Conservation (phyloP, 2,797 vertebrate species). For the Toxotes lorentzi region DNA sequence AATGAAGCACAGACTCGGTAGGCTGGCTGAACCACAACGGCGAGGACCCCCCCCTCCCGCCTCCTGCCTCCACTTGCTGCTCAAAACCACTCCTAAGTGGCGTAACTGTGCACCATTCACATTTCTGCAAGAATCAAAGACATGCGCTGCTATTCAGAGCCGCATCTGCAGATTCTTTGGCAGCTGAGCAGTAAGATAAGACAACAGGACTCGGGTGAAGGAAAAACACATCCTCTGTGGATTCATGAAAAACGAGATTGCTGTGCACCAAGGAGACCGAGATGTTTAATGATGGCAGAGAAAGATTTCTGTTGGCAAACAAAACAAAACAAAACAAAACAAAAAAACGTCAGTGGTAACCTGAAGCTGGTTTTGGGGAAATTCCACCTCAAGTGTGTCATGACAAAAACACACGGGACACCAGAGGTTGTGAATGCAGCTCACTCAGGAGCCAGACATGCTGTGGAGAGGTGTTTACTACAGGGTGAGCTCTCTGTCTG, state of each 20-base stretch:
- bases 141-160: slow-evolving; percentile 15
- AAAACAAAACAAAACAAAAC: neutral
- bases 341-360: slow-evolving; percentile 5
- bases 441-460: neutral
- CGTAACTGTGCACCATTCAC: slow-evolving; percentile 27
- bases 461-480: neutral
- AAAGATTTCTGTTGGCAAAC: slow-evolving; percentile 15
- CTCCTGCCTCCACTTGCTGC: slow-evolving; percentile 23
- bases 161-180: slow-evolving; percentile 38
- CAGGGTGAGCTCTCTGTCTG: neutral
- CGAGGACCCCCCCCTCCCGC: slow-evolving; percentile 39
- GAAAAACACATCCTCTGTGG: slow-evolving; percentile 6
- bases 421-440: neutral
- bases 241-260: slow-evolving; percentile 26
- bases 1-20: slow-evolving; percentile 75
- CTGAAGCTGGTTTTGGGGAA: slow-evolving; percentile 37
- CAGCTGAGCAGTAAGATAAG: slow-evolving; percentile 33
- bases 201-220: slow-evolving; percentile 13
- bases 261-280: neutral
- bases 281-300: slow-evolving; percentile 22
- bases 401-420: slow-evolving; percentile 20
- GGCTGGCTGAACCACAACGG: slow-evolving; percentile 57
- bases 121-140: slow-evolving; percentile 48
- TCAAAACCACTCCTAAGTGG: slow-evolving; percentile 44
- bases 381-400: slow-evolving; percentile 33